Evolutionary conservation across 2,888 invertebrate genomes (phyloP).

Genomic region (Julus scanicus): DNA sequence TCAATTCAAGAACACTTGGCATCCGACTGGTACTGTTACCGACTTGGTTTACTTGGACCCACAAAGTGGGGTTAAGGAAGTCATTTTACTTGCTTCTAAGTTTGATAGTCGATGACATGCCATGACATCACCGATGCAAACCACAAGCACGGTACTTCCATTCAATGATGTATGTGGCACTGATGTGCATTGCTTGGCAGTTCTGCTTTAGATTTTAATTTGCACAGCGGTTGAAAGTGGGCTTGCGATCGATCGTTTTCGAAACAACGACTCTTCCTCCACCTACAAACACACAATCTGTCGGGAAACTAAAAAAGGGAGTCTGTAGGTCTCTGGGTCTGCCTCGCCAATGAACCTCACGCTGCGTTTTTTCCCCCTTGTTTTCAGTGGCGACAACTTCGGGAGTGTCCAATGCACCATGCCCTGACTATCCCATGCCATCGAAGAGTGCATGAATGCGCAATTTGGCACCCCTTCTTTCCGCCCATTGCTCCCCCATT

Average conservation of each 20-base stretch:
- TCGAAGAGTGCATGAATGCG: too few species aligned
- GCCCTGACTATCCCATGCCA: too few species aligned
- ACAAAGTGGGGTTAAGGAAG: too few species aligned
- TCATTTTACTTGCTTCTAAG: too few species aligned
- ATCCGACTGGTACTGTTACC: too few species aligned
- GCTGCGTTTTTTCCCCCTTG: neutral
- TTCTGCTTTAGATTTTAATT: constrained; percentile 17
- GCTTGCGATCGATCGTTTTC: neutral
- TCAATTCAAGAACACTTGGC: too few species aligned
- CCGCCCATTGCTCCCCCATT: too few species aligned
- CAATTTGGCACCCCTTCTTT: too few species aligned
- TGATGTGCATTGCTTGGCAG: neutral
- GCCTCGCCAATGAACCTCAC: constrained; percentile 2
- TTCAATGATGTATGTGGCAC: neutral
- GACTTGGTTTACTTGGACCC: too few species aligned
- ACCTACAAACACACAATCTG: constrained; percentile 28
- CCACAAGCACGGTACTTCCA: neutral
- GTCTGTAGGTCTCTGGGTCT: constrained; percentile 33
- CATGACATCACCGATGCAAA: neutral
- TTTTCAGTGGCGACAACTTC: neutral
- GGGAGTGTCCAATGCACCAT: neutral
- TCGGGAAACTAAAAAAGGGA: neutral
- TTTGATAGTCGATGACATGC: neutral
- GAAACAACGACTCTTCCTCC: constrained; percentile 28
- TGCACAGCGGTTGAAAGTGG: neutral